phyloP scores from a whole-genome alignment of 2,797 vertebrate genomes.

The Alosa sapidissima region DNA sequence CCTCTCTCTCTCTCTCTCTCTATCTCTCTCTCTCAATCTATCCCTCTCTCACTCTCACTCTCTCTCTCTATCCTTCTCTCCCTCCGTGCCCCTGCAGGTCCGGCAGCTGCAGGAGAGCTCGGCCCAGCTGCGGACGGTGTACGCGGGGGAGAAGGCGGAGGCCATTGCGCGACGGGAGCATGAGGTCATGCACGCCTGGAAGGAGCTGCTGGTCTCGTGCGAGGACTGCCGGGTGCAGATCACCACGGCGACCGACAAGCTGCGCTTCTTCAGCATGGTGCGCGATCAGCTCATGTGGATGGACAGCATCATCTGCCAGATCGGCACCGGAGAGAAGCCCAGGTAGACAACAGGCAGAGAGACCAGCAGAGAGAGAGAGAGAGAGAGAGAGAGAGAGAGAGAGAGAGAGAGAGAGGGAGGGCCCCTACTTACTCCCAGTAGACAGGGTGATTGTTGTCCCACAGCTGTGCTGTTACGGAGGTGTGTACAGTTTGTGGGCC shows the following conservation, averaged over 20 bases:
- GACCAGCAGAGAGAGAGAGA: background rate
- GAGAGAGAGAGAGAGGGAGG: background rate
- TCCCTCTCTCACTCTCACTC: background rate
- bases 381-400: background rate
- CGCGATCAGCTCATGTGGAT: constrained; percentile 92
- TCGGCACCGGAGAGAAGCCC: constrained; percentile 87
- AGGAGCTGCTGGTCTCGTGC: constrained; percentile 87
- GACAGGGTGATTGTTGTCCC: too few species aligned
- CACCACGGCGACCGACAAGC: constrained; percentile 86
- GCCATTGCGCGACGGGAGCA: constrained; percentile 88
- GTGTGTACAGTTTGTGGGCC: too few species aligned
- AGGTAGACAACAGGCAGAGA: constrained; percentile 70
- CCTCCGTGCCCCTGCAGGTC: constrained; percentile 67
- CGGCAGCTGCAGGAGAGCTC: constrained; percentile 91
- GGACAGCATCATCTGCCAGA: constrained; percentile 89
- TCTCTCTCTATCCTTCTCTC: background rate
- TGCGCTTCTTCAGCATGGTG: constrained; percentile 84
- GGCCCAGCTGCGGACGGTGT: constrained; percentile 89
- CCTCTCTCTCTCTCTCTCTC: background rate
- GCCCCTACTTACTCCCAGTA: too few species aligned
- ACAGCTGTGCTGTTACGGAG: too few species aligned
- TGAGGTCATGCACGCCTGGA: constrained; percentile 90
- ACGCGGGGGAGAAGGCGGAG: constrained; percentile 90
- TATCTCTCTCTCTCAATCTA: background rate
- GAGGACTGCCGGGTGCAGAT: constrained; percentile 91